Evolutionary conservation across 2,797 vertebrate species (phyloP).

Genomic region (Pangasius djambal): DNA sequence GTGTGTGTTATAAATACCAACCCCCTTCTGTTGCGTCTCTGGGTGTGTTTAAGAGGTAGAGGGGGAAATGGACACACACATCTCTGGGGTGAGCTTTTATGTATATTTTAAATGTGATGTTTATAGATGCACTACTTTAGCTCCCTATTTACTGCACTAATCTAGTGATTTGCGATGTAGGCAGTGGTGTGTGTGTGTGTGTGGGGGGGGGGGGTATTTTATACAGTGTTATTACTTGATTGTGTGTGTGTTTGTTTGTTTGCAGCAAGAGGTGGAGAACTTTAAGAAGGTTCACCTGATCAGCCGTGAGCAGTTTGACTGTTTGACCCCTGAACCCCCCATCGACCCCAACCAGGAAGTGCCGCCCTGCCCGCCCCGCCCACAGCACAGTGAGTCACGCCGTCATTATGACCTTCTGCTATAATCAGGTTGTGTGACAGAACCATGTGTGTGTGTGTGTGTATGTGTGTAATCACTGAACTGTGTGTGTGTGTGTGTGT

Average conservation of each 20-base stretch:
- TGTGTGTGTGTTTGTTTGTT: constrained; percentile 49
- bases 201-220: neutral
- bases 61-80: neutral
- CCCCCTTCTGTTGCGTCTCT: neutral
- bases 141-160: neutral
- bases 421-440: neutral
- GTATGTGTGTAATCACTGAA: neutral
- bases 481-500: neutral
- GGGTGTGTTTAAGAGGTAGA: neutral
- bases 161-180: neutral
- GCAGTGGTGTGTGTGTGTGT: neutral
- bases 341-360: constrained; percentile 98
- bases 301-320: constrained; percentile 95
- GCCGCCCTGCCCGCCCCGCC: constrained; percentile 90
- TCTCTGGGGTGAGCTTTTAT: neutral
- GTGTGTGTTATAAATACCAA: neutral
- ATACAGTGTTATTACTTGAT: neutral
- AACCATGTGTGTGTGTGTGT: neutral
- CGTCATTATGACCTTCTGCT: neutral
- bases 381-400: constrained; percentile 86
- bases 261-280: constrained; percentile 99
- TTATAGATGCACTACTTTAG: neutral
- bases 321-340: constrained; percentile 93
- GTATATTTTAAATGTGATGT: neutral
- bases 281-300: constrained; percentile 99